Base-by-base conservation (phyloP, 1,140 invertebrate species). In the Drosophila ohnishii region DNA sequence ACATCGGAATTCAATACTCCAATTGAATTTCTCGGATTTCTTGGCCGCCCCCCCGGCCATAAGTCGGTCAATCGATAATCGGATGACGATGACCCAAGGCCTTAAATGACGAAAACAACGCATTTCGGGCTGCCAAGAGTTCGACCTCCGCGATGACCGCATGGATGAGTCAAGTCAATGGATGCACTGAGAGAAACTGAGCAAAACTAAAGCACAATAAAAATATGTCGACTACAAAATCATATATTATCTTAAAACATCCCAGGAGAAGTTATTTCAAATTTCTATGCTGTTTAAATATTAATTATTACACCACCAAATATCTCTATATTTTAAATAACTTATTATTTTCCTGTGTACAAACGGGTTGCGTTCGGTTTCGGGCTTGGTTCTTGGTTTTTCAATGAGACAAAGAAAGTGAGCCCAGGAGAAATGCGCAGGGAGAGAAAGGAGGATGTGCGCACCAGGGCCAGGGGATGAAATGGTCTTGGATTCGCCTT, bases 41-140 rank as follows among this genome's bases (percentile, higher is more conserved):
- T 45, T 40, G 48, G 22, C 19, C 2, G 37, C n/a, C 16, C 48
- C 59, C 64, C 64, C 37, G 66, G 66, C 73, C 65, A 72, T 85
- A 81, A 81, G 35, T 81, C 53, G 75, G 78, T 69, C 78, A 85
- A 82, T 86, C 82, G 78, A 85, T 86, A 78, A 81, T 78, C 60
- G 66, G 69, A 75, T 71, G 61, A 71, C 59, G 67, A 39, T 75
- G 75, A 76, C 76, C 67, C 73, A 77, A 37, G 37, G 67, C 69
- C 45, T 16, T 70, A 28, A 63, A 57, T 71, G 40, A 81, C 63
- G 22, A 77, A 57, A 71, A 69, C 83, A 87, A 60, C 64, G 40
- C 71, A 85, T 78, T 53, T 81, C 58, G 39, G 73, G 13, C 69
- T 55, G 37, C 34, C 25, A 48, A 71, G 45, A 64, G 50, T 51